Percentiles rank a stretch among this genome's conserved stretches.
These are phyloP conservation scores for Pyrocephalus nanus DNA, from an alignment of 2,797 vertebrate genomes.

Conservation along the genomic window DNA sequence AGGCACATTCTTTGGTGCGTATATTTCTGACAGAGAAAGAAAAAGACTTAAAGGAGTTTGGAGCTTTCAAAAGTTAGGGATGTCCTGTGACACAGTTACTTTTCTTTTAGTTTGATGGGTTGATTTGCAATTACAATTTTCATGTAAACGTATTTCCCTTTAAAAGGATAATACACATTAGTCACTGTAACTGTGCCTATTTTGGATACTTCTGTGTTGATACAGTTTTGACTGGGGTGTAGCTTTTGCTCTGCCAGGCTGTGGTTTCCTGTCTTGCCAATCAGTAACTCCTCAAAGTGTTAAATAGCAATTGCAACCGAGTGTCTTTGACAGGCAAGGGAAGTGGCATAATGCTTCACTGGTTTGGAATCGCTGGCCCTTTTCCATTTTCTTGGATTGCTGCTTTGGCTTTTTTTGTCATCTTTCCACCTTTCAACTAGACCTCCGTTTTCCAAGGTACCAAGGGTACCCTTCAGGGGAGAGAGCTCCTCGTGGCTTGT, in stretches of 20 bases:
- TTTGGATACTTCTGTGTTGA: neutral
- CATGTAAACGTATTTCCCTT: neutral
- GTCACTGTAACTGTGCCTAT: neutral
- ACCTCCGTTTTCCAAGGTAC: neutral
- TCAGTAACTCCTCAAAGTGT: neutral
- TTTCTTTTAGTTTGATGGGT: neutral
- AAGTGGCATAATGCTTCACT: neutral
- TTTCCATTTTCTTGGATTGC: neutral
- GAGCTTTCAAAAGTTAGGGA: neutral
- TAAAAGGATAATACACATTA: neutral
- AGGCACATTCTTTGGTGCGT: neutral
- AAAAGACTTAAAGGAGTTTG: neutral
- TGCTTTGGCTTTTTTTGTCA: neutral
- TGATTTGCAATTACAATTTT: neutral
- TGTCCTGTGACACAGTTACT: neutral
- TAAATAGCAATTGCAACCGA: neutral
- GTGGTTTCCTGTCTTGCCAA: neutral
- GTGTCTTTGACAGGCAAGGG: neutral
- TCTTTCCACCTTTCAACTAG: neutral
- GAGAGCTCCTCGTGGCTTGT: neutral
- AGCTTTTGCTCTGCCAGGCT: neutral
- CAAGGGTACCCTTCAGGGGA: neutral
- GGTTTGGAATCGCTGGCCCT: neutral
- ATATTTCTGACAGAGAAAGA: neutral
- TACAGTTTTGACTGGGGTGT: neutral